Evolutionary conservation across 2,888 invertebrate genomes (phyloP).

Genomic region (Anticlea derivata): DNA sequence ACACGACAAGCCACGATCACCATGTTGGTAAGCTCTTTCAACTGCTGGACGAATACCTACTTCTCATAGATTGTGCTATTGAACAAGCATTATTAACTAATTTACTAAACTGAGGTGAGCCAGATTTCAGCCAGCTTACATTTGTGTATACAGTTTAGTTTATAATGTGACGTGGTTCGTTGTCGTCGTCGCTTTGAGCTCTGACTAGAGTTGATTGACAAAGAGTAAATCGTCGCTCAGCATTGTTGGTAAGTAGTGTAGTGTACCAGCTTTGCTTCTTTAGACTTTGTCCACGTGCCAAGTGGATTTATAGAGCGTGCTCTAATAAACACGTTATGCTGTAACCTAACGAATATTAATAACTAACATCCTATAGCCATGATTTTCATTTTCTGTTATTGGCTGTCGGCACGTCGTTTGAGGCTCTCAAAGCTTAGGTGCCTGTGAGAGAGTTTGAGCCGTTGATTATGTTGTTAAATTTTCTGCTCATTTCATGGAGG

Average conservation of each 20-base stretch:
- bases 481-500: background rate
- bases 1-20: no score
- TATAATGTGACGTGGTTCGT: no score
- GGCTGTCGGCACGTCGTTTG: constrained; percentile 56
- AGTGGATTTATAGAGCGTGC: constrained; percentile 64
- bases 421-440: constrained; percentile 48
- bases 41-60: no score
- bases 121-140: no score
- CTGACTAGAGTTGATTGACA: no score
- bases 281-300: constrained; percentile 37
- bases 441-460: constrained; percentile 33
- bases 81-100: no score
- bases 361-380: constrained; percentile 63
- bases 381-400: constrained; percentile 65
- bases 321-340: constrained; percentile 78
- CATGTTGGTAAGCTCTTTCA: no score
- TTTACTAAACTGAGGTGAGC: no score
- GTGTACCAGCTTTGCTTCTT: constrained; percentile 1
- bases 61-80: no score
- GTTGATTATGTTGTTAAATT: background rate
- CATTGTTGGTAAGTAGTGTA: background rate
- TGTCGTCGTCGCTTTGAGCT: no score
- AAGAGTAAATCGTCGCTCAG: no score
- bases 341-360: constrained; percentile 77
- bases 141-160: no score